These are phyloP conservation scores for Corythornis madagascariensis DNA, from an alignment of 2,113 vertebrate species.

Conservation along the genomic window DNA sequence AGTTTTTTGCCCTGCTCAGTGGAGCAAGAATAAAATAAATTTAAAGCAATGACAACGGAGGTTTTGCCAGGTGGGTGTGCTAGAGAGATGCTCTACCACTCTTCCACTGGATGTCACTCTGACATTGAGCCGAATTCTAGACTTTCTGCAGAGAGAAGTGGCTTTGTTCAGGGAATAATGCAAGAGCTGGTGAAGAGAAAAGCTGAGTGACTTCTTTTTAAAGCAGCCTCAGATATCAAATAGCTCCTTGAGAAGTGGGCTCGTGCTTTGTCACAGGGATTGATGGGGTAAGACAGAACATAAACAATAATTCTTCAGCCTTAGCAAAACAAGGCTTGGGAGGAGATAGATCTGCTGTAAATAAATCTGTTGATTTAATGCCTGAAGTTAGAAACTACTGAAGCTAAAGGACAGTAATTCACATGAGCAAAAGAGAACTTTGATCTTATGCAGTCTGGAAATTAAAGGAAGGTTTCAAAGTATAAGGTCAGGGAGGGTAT, in stretches of 20 bases:
- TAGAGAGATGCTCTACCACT: neutral
- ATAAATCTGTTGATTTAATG: neutral
- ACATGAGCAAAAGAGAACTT: neutral
- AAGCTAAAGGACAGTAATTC: neutral
- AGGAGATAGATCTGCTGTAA: neutral
- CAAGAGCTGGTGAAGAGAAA: neutral
- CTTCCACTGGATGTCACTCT: constrained; percentile 47
- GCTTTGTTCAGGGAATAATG: constrained; percentile 36
- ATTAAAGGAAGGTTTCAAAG: neutral
- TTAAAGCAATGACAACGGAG: neutral
- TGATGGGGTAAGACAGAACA: neutral
- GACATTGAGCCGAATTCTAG: constrained; percentile 40
- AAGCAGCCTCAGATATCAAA: constrained; percentile 1
- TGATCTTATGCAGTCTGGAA: neutral
- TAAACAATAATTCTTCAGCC: neutral
- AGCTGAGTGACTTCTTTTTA: constrained; percentile 4
- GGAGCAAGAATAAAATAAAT: neutral
- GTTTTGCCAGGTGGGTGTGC: constrained; percentile 9
- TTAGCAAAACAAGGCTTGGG: neutral
- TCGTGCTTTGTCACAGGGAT: neutral
- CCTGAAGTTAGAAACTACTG: neutral
- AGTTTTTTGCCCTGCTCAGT: constrained; percentile 18
- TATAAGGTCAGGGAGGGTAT: neutral
- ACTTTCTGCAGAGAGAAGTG: neutral
- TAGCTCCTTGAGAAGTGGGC: neutral